Base-by-base conservation (phyloP, 2,888 invertebrate species). In the Callinectes sapidus region DNA sequence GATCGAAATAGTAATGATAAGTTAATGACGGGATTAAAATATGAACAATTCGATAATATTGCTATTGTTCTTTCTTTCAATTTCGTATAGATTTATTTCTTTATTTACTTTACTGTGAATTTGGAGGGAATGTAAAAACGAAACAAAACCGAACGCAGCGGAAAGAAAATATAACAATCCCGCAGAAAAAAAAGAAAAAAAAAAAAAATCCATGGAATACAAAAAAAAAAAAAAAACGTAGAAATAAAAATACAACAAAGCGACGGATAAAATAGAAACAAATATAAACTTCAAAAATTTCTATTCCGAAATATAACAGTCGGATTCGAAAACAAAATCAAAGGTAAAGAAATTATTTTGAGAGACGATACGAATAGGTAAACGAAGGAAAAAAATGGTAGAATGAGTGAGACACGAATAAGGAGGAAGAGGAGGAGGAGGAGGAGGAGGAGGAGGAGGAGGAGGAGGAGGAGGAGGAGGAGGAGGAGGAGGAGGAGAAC, bases 381-480 rank as follows among this genome's bases (percentile, higher is more conserved):
- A 2, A 87, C 14, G 35, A 81, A 32, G 5, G n/a, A 81, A 39
- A 87, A 42, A 87, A 32, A 35, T 28, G 28, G 55, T 28, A 42
- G 32, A 39, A 39, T 87, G 28, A 55, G 87, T 23, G 55, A 16
- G 39, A 42, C 3, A 16, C 14, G n/a, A 42, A 35, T 35, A n/a
- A 48, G 87, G n/a, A 32, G 32, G 13, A 28, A 23, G 39, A 42
- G 42, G 48, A 87, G 28, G 18, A 35, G 35, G 54, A 28, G 23
- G 39, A n/a, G 42, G 87, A 87, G 55, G 28, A 32, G 55, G 23
- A 28, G 13, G 55, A 87, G 87, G 42, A 18, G n/a, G 87, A n/a
- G 87, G 32, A 35, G 35, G 87, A n/a, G n/a, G 28, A n/a, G 35
- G 87, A n/a, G 86, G n/a, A 48, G n/a, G 87, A 48, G 42, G 35